phyloP scores from a whole-genome alignment of 2,888 invertebrate genomes.

The Plagodis pulveraria region DNA sequence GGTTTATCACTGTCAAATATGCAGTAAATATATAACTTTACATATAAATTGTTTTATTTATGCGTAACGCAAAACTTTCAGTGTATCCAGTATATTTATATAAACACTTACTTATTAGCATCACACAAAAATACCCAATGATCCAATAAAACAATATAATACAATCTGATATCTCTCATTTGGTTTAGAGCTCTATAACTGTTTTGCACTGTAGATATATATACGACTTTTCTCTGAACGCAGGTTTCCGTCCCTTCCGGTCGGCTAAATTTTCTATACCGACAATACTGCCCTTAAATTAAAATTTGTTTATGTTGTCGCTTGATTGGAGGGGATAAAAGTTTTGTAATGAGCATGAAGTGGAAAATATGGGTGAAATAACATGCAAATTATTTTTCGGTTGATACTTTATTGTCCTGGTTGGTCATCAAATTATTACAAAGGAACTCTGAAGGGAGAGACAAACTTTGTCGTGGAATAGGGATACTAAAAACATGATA shows the following conservation, averaged over 20 bases:
- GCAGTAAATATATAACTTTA: too few species aligned
- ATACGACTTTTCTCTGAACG: slow-evolving; percentile 39
- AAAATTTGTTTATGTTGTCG: slow-evolving; percentile 66
- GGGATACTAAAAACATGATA: too few species aligned
- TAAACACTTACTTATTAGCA: too few species aligned
- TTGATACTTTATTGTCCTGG: slow-evolving; percentile 4
- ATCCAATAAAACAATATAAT: too few species aligned
- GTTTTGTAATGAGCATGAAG: slow-evolving; percentile 14
- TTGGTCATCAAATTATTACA: slow-evolving; percentile 2
- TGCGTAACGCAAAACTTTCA: too few species aligned
- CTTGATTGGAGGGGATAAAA: slow-evolving; percentile 46
- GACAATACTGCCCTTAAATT: slow-evolving; percentile 55
- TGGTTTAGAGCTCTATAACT: slow-evolving; percentile 1
- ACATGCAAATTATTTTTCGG: slow-evolving; percentile 7
- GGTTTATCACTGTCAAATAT: too few species aligned
- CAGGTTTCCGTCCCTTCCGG: slow-evolving; percentile 62
- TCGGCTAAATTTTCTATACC: slow-evolving; percentile 60
- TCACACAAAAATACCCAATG: too few species aligned
- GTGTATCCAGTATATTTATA: too few species aligned
- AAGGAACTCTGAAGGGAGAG: neutral
- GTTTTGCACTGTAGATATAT: neutral
- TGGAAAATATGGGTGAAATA: slow-evolving; percentile 17
- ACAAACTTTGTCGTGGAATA: too few species aligned
- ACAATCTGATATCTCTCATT: too few species aligned
- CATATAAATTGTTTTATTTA: too few species aligned